A percentile compares a stretch with the other conserved stretches of the same genome.
Conservation (phyloP, 2,888 invertebrate species). For the Molanna angustata region DNA sequence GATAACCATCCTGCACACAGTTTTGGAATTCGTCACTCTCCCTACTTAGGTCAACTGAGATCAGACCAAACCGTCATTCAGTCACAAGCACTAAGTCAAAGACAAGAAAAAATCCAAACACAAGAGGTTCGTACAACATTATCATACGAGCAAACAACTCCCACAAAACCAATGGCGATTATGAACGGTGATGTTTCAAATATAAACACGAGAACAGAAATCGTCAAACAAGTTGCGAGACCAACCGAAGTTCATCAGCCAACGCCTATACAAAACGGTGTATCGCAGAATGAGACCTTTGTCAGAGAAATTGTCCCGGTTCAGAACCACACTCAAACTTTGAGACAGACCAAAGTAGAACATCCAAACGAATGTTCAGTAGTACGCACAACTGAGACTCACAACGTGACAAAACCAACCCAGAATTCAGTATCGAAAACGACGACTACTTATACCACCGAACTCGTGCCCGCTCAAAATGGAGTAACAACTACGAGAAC, state of each 20-base stretch:
- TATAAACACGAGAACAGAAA: slow-evolving; percentile 8
- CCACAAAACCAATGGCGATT: slow-evolving; percentile 32
- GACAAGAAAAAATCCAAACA: slow-evolving; percentile 28
- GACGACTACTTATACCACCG: slow-evolving; percentile 11
- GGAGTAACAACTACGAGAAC: slow-evolving; percentile 13
- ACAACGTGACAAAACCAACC: not conserved
- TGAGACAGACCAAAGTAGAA: slow-evolving; percentile 2
- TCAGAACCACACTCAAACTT: slow-evolving; percentile 5
- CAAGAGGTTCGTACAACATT: slow-evolving; percentile 21
- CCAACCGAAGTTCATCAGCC: slow-evolving; percentile 3
- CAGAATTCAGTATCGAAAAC: slow-evolving; percentile 3
- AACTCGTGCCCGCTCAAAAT: slow-evolving; percentile 9
- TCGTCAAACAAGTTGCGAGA: not conserved
- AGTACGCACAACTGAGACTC: slow-evolving; percentile 9
- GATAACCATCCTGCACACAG: slow-evolving; percentile 67
- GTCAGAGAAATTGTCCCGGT: slow-evolving; percentile 3
- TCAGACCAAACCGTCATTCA: slow-evolving; percentile 39
- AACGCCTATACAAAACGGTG: slow-evolving; percentile 5
- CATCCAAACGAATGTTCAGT: slow-evolving; percentile 9
- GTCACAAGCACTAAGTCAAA: slow-evolving; percentile 31
- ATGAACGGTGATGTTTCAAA: not conserved
- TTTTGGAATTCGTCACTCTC: slow-evolving; percentile 88
- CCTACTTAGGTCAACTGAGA: slow-evolving; percentile 58
- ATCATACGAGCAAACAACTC: slow-evolving; percentile 33
- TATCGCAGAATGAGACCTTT: not conserved